phyloP scores from a whole-genome alignment of 1,140 invertebrate genomes.

The Acromyrmex echinatior region DNA sequence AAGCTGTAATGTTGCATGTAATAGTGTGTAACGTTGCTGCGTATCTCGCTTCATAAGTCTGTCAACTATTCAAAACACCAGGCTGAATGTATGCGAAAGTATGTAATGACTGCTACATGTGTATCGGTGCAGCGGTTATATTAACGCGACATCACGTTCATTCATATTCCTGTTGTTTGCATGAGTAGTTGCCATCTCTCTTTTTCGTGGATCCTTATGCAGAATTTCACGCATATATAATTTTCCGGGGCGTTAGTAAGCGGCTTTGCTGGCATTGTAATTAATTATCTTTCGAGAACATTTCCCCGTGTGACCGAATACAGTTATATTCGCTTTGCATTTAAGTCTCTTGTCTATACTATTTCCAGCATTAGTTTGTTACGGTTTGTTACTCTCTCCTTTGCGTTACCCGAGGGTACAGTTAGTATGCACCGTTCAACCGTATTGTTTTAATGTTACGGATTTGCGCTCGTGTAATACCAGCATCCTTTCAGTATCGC shows the following conservation, averaged over 20 bases:
- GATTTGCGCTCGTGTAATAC: conserved; percentile 44
- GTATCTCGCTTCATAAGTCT: conserved; percentile 35
- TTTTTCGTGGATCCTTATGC: conserved; percentile 19
- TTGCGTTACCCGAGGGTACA: conserved; percentile 2
- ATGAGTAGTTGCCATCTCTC: background rate
- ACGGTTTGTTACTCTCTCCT: conserved; percentile 15
- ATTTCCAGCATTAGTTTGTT: conserved; percentile 51
- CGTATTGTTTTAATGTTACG: conserved; percentile 56
- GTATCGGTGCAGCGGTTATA: conserved; percentile 7
- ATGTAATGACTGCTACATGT: conserved; percentile 2
- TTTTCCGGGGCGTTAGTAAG: conserved; percentile 47
- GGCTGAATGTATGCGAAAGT: background rate
- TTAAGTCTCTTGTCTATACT: conserved; percentile 57
- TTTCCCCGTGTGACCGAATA: conserved; percentile 18
- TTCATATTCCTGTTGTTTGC: background rate
- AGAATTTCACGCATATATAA: background rate
- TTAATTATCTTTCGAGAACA: conserved; percentile 20
- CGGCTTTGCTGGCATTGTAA: conserved; percentile 43
- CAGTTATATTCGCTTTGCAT: conserved; percentile 50
- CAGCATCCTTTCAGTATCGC: conserved; percentile 38
- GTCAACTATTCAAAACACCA: conserved; percentile 25
- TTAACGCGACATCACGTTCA: conserved; percentile 33
- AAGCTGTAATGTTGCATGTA: conserved; percentile 23
- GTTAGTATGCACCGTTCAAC: conserved; percentile 42
- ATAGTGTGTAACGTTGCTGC: background rate